phyloP scores from a whole-genome alignment of 2,888 invertebrate genomes.

The Nomada fucata region DNA sequence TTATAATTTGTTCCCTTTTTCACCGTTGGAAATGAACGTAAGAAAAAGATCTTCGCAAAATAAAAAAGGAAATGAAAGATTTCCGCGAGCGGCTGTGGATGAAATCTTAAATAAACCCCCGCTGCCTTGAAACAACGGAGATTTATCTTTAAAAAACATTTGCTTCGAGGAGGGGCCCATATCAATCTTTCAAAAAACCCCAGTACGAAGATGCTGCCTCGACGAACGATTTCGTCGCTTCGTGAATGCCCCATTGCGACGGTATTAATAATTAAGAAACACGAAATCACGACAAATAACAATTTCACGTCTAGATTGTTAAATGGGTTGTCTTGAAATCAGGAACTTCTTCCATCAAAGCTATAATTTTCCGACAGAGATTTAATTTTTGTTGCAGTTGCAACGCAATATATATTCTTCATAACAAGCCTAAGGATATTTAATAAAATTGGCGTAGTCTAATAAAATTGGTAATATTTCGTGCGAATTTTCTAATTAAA shows the following conservation, averaged over 20 bases:
- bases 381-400: too few species aligned
- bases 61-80: constrained; percentile 10
- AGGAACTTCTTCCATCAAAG: too few species aligned
- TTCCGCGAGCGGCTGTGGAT: constrained; percentile 2
- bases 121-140: constrained; percentile 26
- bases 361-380: too few species aligned
- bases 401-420: too few species aligned
- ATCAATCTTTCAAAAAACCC: constrained; percentile 26
- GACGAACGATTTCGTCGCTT: neutral
- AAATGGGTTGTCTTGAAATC: neutral
- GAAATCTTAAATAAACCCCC: constrained; percentile 33
- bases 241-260: neutral
- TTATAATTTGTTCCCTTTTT: constrained; percentile 31
- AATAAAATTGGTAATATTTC: too few species aligned
- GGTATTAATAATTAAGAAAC: neutral
- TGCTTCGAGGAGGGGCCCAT: neutral
- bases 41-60: constrained; percentile 1
- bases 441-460: too few species aligned
- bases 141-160: constrained; percentile 27
- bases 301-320: neutral
- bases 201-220: neutral
- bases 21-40: constrained; percentile 13
- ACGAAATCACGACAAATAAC: neutral
- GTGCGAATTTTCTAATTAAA: too few species aligned
- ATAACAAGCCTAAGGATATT: too few species aligned